phyloP scores from a whole-genome alignment of 1,140 invertebrate species.

The Drosophila bocqueti region DNA sequence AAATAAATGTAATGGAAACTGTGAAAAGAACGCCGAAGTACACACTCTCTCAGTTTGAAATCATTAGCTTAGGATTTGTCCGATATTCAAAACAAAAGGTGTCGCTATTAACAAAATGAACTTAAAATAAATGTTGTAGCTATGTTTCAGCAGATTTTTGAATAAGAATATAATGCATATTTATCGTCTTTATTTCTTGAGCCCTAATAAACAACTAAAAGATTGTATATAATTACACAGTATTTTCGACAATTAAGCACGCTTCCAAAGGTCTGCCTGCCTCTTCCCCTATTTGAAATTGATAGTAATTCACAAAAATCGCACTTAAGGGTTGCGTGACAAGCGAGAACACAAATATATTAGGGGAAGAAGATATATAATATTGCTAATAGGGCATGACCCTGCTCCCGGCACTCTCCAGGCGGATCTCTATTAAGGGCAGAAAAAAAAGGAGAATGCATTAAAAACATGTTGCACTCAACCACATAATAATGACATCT shows the following conservation, averaged over 20 bases:
- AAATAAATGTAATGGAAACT: neutral
- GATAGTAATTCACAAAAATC: constrained; percentile 28
- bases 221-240: neutral
- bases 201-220: neutral
- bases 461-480: constrained; percentile 74
- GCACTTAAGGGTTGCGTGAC: constrained; percentile 57
- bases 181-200: neutral
- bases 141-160: too few relatives aligned
- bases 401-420: constrained; percentile 13
- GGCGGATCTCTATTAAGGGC: constrained; percentile 23
- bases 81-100: too few relatives aligned
- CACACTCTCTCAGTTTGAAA: neutral
- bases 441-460: constrained; percentile 54
- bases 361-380: constrained; percentile 21
- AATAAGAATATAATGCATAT: neutral
- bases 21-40: neutral
- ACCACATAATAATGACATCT: constrained; percentile 81
- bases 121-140: too few relatives aligned
- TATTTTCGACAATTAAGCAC: constrained; percentile 5
- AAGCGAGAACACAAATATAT: constrained; percentile 19
- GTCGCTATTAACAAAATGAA: too few relatives aligned
- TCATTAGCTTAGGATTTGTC: too few relatives aligned
- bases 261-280: neutral
- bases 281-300: constrained; percentile 36
- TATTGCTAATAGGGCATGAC: constrained; percentile 54